Evolutionary conservation across 2,888 invertebrate genomes (phyloP), one percentile per base, ranked within the genome.

Genomic region (Protodeltote pygarga): DNA sequence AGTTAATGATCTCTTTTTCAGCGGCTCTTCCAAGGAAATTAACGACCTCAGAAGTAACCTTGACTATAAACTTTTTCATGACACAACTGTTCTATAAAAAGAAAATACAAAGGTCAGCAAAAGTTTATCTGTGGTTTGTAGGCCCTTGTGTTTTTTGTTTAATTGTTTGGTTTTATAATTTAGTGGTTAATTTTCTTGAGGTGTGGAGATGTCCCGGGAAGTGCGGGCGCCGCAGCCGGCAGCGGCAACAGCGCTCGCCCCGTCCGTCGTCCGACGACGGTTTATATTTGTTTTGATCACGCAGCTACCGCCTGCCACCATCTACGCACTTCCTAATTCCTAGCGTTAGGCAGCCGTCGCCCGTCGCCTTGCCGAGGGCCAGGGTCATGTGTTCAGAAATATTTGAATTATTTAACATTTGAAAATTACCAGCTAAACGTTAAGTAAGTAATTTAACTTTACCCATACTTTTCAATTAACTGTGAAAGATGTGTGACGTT

Each of bases 201-300:
- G 17, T 21, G 45, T 25, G 14, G 14, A 42, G 8, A 17, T 14
- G 45, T 16, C 32, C 57, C 46, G 24, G 40, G 32, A 16, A 15
- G 47, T 17, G 19, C 45, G 16, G 33, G 33, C 45, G 20, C 4
- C 8, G 31, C 44, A 39, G 17, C 17, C 45, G 23, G 46, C 48
- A 23, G 24, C 20, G 48, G 14, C 20, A 76, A 70, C 74, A 72
- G 70, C 75, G 69, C 62, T 65, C 65, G 68, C 65, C n/a, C 67
- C 68, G 70, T 8, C 41, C 37, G 53, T 49, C 57, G n/a, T n/a
- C n/a, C n/a, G n/a, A n/a, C 59, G 57, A 46, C 67, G 55, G 75
- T 78, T 82, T 81, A 82, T 85, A 86, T 87, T 81, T 82, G 77
- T 74, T 74, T 64, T 65, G 73, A 75, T 78, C 87, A 87, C 85